A percentile compares a stretch with the other conserved stretches of the same genome.
phyloP scores from a whole-genome alignment of 2,888 invertebrate genomes.

The Palloptera scutellata region DNA sequence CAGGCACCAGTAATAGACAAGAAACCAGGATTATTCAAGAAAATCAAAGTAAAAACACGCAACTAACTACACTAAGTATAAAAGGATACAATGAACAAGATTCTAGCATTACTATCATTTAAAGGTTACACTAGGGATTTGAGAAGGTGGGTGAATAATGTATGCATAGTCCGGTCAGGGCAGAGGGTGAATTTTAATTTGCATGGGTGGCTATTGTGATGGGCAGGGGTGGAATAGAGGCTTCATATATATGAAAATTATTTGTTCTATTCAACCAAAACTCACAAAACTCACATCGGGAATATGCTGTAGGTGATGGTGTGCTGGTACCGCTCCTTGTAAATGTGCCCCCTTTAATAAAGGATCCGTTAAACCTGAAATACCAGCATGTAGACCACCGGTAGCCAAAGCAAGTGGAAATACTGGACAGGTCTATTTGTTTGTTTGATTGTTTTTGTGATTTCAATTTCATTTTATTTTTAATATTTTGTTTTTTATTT shows the following conservation, averaged over 20 bases:
- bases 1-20: no score
- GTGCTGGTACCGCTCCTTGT: slow-evolving; percentile 64
- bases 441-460: slow-evolving; percentile 28
- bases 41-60: no score
- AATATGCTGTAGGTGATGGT: slow-evolving; percentile 65
- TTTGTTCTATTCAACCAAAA: slow-evolving; percentile 14
- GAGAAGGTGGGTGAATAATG: slow-evolving; percentile 22
- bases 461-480: slow-evolving; percentile 30
- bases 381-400: slow-evolving; percentile 65
- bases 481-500: slow-evolving; percentile 2
- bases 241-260: neutral
- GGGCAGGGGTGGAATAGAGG: no score
- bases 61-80: no score
- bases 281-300: slow-evolving; percentile 65
- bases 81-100: no score
- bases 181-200: no score
- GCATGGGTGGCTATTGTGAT: no score
- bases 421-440: slow-evolving; percentile 64
- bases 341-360: slow-evolving; percentile 66
- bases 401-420: slow-evolving; percentile 65
- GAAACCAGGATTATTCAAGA: no score
- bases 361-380: slow-evolving; percentile 66
- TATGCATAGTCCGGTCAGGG: neutral
- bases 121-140: slow-evolving; percentile 1
- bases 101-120: slow-evolving; percentile 12